Conservation (phyloP, 2,113 vertebrate genomes). For the Erinaceus europaeus region DNA sequence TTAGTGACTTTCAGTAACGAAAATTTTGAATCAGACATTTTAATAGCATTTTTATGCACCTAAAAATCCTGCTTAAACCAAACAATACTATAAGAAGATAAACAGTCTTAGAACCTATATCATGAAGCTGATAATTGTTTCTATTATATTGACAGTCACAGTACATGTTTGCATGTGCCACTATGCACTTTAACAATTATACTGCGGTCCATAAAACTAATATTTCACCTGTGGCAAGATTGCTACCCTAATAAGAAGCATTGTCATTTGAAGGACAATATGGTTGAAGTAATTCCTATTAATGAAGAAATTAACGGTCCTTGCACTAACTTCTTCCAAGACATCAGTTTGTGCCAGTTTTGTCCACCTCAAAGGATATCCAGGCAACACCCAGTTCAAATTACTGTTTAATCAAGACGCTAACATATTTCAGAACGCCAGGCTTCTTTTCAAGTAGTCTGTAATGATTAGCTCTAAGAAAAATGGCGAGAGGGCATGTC, state of each 20-base stretch:
- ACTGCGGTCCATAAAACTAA: neutral
- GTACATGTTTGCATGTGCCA: neutral
- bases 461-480: conserved; percentile 53
- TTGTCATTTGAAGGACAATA: neutral
- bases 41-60: conserved; percentile 27
- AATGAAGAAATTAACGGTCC: neutral
- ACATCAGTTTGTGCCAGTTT: neutral
- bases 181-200: neutral
- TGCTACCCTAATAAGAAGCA: neutral
- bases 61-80: conserved; percentile 15
- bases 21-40: conserved; percentile 8
- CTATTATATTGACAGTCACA: neutral
- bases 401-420: conserved; percentile 42
- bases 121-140: neutral
- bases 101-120: neutral
- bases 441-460: conserved; percentile 40
- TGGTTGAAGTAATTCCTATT: neutral
- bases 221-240: neutral
- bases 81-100: neutral
- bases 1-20: conserved; percentile 37
- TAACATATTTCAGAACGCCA: conserved; percentile 7
- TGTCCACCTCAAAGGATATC: neutral
- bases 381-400: conserved; percentile 10
- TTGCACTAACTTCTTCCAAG: neutral
- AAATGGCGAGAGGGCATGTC: neutral